Evolutionary conservation across 2,113 vertebrate genomes (phyloP).

Genomic region (Callipepla squamata): DNA sequence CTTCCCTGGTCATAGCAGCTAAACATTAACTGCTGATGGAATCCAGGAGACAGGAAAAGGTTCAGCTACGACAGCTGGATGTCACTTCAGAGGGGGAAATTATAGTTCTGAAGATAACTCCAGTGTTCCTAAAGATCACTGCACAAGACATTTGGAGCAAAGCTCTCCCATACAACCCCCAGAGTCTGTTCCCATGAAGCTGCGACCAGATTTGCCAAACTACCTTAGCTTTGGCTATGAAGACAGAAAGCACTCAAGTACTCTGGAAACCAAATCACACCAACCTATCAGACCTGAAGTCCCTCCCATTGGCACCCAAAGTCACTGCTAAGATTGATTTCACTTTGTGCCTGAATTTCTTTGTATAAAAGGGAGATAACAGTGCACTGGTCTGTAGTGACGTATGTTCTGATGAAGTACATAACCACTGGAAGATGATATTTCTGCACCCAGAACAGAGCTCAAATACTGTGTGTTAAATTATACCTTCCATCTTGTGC

Average conservation of each 20-base stretch:
- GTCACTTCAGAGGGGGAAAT: background rate
- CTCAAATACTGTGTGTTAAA: constrained; percentile 4
- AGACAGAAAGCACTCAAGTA: background rate
- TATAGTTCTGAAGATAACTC: background rate
- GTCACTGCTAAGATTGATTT: background rate
- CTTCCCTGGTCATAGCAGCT: background rate
- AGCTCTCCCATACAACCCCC: background rate
- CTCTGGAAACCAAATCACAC: background rate
- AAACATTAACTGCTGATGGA: background rate
- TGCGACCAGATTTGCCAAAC: background rate
- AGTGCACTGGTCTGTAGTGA: background rate
- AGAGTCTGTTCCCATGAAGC: background rate
- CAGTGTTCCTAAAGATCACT: rapidly evolving
- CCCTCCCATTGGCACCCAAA: background rate
- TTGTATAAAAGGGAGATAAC: background rate
- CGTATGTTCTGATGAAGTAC: constrained; percentile 37
- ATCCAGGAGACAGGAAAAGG: background rate
- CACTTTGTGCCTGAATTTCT: constrained; percentile 13
- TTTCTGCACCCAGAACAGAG: background rate
- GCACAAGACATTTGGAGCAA: background rate
- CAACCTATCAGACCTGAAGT: background rate
- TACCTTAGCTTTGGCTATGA: background rate
- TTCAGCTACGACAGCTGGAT: background rate
- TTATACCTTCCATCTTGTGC: background rate
- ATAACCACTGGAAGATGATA: background rate